Evolutionary conservation across 2,797 vertebrate genomes (phyloP), one percentile per base, ranked within the genome.

Genomic region (Pipistrellus kuhlii): DNA sequence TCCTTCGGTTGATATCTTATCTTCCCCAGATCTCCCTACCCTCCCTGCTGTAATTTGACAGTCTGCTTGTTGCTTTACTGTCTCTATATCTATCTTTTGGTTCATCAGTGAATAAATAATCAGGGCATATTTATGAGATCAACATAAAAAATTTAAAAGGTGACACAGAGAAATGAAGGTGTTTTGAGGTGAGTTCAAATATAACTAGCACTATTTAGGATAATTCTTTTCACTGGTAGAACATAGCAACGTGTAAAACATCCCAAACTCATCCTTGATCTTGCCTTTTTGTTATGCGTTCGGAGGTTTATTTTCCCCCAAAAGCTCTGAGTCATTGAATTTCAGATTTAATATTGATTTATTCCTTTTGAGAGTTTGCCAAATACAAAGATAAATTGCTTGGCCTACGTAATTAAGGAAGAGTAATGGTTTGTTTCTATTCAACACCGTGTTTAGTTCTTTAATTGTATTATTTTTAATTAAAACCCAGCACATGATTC

Each of bases 401-500:
- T 23, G 25, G 93, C 41, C 82, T 94, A 78, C 72, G 64, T 80
- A 64, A 92, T 96, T 97, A 95, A 95, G 66, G 93, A 90, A 96
- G 92, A 96, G 85, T 94, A 96, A 96, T 96, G 92, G 68, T 87
- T 96, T 95, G 73, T 93, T 96, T 95, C 72, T 81, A 72, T 53
- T 93, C 76, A 95, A 77, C 73, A 77, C 64, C 62, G 21, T 92
- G n/a, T 87, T 94, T 93, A 85, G 77, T 72, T 73, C 89, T 96
- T 95, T 96, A 94, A 94, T 95, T 96, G 93, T 96, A 96, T 95
- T 96, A 92, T 94, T 96, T 96, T 97, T 86, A 97, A 96, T 96
- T 97, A 94, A 88, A 96, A 95, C 76, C 25, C 75, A 93, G 66
- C 44, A 46, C 48, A 44, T 5, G 48, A 93, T 93, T 84, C 64